Conservation (phyloP, 2,113 vertebrate species). For the Psephotus haematonotus region DNA sequence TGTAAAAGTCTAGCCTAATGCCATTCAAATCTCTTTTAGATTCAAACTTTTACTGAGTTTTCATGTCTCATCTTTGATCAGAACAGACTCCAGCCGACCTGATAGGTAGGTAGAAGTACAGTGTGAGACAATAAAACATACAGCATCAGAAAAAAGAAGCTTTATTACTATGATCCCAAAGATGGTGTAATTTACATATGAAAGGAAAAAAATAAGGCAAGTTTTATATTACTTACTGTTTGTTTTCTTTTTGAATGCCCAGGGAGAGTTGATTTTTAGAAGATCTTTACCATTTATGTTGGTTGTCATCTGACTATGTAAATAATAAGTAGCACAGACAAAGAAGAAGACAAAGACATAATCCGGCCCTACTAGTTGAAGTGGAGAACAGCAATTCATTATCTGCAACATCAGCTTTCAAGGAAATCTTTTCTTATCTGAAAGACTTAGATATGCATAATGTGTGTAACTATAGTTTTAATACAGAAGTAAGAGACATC, state of each 20-base stretch:
- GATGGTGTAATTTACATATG: background rate
- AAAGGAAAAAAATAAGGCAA: conserved; percentile 29
- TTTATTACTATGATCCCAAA: background rate
- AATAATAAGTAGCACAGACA: background rate
- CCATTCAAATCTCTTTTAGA: background rate
- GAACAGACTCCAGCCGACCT: background rate
- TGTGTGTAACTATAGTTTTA: background rate
- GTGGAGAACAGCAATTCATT: background rate
- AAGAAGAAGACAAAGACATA: background rate
- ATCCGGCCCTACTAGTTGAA: background rate
- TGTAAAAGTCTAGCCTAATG: background rate
- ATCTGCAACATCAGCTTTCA: background rate
- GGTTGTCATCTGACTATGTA: background rate
- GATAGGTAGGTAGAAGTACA: background rate
- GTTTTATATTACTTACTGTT: background rate
- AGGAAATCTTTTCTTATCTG: background rate
- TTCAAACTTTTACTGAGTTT: background rate
- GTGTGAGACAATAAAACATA: background rate
- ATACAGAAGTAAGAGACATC: background rate
- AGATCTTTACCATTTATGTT: background rate
- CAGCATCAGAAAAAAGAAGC: background rate
- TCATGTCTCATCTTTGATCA: background rate
- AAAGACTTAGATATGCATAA: background rate
- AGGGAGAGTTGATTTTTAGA: background rate
- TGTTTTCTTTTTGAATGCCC: background rate